phyloP scores from a whole-genome alignment of 37 sponge, comb jelly and placozoan genomes.

The Cliona cf. orientalis region DNA sequence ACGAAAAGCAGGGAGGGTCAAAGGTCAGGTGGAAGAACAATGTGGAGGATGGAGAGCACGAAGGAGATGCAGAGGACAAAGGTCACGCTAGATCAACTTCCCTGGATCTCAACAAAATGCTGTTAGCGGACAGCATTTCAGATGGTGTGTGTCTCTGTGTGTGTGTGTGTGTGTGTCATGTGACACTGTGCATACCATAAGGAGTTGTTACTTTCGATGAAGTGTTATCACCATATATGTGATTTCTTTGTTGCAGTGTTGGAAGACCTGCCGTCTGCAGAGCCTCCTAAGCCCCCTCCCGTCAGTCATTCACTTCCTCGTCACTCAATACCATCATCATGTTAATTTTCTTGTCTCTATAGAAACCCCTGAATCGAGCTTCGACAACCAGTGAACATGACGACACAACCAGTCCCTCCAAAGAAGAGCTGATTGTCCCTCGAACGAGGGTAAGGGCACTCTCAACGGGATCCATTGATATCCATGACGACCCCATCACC shows the following conservation, averaged over 20 bases:
- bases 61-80: conserved; percentile 11
- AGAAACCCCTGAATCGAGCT: too few species aligned
- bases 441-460: conserved; percentile 13
- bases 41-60: neutral
- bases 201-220: neutral
- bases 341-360: neutral
- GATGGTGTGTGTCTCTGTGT: neutral
- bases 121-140: neutral
- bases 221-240: neutral
- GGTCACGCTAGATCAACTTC: conserved; percentile 64
- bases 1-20: too few species aligned
- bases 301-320: conserved; percentile 47
- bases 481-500: neutral
- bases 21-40: neutral
- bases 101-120: conserved; percentile 74
- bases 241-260: conserved; percentile 22
- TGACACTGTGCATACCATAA: neutral
- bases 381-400: too few species aligned
- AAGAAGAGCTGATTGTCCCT: too few species aligned
- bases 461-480: conserved; percentile 49
- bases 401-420: neutral
- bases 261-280: conserved; percentile 58
- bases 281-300: conserved; percentile 71
- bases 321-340: neutral
- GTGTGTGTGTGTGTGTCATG: neutral